These are phyloP conservation scores for Suillia variegata DNA, from an alignment of 2,888 invertebrate species.

Conservation along the genomic window DNA sequence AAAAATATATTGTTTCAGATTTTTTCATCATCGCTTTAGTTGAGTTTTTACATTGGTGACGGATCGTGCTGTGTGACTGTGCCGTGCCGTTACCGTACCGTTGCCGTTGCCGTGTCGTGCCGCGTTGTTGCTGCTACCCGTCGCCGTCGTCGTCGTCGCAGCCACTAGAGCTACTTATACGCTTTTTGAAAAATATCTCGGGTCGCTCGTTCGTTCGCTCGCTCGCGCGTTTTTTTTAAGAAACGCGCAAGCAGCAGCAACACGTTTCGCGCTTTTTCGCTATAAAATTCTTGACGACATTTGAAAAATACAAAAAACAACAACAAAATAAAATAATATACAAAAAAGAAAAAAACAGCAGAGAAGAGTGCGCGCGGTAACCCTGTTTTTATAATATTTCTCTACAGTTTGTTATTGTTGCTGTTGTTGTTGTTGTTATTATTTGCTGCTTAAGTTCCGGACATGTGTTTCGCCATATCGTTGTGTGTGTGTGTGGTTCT, in stretches of 20 bases:
- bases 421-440: no score
- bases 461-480: no score
- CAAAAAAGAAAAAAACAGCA: no score
- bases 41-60: conserved; percentile 63
- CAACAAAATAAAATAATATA: neutral
- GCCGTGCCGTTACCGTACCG: conserved; percentile 24
- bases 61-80: conserved; percentile 57
- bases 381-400: no score
- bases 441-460: no score
- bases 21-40: conserved; percentile 63
- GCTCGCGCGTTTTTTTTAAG: conserved; percentile 15
- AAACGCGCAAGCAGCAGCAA: conserved; percentile 12
- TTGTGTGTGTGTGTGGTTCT: no score
- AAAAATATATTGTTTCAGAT: conserved; percentile 63
- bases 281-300: conserved; percentile 14
- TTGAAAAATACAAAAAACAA: neutral
- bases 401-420: no score
- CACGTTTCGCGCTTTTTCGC: neutral
- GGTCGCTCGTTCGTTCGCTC: conserved; percentile 28
- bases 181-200: neutral
- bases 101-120: conserved; percentile 13
- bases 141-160: conserved; percentile 27
- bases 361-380: neutral
- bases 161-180: conserved; percentile 26
- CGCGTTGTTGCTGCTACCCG: no score